A percentile compares a stretch with the other conserved stretches of the same genome.
phyloP scores from a whole-genome alignment of 2,888 invertebrate genomes.

The Hybos culiciformis region DNA sequence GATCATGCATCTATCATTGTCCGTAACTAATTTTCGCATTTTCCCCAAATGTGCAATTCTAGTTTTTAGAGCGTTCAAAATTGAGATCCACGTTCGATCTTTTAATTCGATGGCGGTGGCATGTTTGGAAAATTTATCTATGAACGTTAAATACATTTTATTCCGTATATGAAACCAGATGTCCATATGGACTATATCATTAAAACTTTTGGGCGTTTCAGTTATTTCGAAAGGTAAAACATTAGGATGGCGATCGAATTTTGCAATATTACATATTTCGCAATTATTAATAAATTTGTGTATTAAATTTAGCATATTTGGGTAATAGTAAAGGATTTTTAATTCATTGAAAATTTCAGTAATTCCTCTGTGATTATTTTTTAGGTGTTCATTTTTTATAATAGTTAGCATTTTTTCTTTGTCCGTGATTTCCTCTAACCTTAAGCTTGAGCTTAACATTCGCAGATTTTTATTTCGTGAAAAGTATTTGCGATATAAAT shows the following conservation, averaged over 20 bases:
- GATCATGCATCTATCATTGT: too few relatives aligned
- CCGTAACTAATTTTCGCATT: too few relatives aligned
- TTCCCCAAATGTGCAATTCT: too few relatives aligned
- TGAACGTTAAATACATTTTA: too few relatives aligned
- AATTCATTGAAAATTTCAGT: constrained; percentile 6
- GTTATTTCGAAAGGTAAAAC: too few relatives aligned
- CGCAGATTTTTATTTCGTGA: background rate
- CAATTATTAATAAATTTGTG: constrained; percentile 9
- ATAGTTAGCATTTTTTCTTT: constrained; percentile 3
- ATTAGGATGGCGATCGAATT: constrained; percentile 1
- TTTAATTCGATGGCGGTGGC: too few relatives aligned
- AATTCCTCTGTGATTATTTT: constrained; percentile 8
- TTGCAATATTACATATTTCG: constrained; percentile 5
- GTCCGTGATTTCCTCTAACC: constrained; percentile 4
- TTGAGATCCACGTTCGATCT: too few relatives aligned
- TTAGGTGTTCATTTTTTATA: constrained; percentile 6
- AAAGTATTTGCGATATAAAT: constrained; percentile 10
- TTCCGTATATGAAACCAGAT: too few relatives aligned
- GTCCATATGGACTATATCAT: too few relatives aligned
- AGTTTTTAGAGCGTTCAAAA: too few relatives aligned
- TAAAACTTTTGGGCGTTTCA: too few relatives aligned
- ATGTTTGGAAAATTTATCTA: too few relatives aligned
- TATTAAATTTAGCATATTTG: constrained; percentile 7
- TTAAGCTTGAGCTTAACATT: background rate
- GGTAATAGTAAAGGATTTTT: constrained; percentile 5